Evolutionary conservation across 2,113 vertebrate genomes (phyloP).

Genomic region (Aldabrachelys gigantea): DNA sequence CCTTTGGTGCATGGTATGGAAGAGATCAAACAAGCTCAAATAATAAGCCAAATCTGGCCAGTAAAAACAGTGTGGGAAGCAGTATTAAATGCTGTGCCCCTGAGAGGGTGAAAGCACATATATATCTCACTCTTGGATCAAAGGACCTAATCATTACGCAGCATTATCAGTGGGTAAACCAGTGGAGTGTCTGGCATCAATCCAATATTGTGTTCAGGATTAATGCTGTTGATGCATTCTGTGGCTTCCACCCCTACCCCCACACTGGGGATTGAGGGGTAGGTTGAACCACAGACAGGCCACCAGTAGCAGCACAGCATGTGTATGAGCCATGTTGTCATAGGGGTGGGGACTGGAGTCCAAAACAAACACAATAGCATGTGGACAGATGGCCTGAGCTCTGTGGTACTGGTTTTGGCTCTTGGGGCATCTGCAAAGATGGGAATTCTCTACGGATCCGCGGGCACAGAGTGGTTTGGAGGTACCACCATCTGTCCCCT

Average conservation of each 20-base stretch:
- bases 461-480: background rate
- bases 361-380: fast-evolving
- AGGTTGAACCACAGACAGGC: background rate
- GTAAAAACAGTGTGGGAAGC: too few relatives aligned
- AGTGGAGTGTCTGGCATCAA: background rate
- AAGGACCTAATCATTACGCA: background rate
- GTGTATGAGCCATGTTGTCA: background rate
- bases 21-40: too few relatives aligned
- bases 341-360: background rate
- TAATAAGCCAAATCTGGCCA: too few relatives aligned
- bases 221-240: background rate
- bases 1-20: too few relatives aligned
- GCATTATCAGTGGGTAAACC: background rate
- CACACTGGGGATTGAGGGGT: background rate
- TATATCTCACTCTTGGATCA: background rate
- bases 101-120: background rate
- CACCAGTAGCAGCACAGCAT: background rate
- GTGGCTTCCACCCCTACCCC: background rate
- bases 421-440: background rate
- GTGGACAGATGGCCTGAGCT: background rate
- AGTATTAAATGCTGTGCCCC: too few relatives aligned
- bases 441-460: background rate
- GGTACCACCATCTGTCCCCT: background rate
- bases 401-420: background rate
- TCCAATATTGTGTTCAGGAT: background rate